Conservation (phyloP, 2,797 vertebrate genomes). For the Micrastur ruficollis region DNA sequence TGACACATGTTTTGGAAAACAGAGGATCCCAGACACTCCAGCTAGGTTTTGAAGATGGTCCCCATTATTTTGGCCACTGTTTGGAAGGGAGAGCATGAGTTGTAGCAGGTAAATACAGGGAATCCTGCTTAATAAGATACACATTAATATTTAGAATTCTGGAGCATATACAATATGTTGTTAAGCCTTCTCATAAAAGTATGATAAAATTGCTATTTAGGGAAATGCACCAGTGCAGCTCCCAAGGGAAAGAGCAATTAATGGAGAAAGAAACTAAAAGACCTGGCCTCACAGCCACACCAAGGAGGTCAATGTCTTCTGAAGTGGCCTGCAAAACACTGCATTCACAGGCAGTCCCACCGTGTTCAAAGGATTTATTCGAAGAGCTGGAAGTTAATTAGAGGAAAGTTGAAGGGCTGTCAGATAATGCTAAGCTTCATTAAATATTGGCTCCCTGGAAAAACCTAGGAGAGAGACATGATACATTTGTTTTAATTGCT, state of each 20-base stretch:
- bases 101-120: neutral
- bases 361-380: neutral
- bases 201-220: neutral
- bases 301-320: neutral
- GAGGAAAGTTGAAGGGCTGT: constrained; percentile 14
- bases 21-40: neutral
- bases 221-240: neutral
- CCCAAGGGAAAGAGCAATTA: neutral
- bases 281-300: neutral
- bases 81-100: neutral
- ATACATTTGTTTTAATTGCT: neutral
- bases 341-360: neutral
- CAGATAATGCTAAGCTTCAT: constrained; percentile 12
- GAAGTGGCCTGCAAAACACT: neutral
- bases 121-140: neutral
- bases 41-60: neutral
- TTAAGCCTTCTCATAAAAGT: neutral
- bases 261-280: neutral
- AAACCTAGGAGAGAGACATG: neutral
- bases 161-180: neutral
- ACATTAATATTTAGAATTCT: neutral
- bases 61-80: neutral
- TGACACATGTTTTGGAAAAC: neutral
- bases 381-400: constrained; percentile 2
- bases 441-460: neutral